Percentiles rank a stretch among this genome's conserved stretches.
Evolutionary conservation across 2,797 vertebrate genomes (phyloP).

Genomic region (Lithobates sylvaticus): DNA sequence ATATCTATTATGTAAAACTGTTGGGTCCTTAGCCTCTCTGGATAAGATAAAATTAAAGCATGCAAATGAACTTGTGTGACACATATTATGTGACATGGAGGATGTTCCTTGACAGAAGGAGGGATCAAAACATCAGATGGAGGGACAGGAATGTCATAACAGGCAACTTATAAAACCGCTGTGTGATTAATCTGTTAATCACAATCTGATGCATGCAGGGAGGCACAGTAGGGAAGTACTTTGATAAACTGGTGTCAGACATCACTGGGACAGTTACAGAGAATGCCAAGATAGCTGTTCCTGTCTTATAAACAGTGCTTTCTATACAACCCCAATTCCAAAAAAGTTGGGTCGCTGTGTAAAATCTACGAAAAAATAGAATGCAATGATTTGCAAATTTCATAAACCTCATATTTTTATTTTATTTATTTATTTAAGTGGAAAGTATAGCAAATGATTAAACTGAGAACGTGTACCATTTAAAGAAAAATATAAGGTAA

Average conservation of each 20-base stretch:
- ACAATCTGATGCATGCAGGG: conserved; percentile 41
- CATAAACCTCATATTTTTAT: too few species aligned
- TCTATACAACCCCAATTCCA: not conserved
- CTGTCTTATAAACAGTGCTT: not conserved
- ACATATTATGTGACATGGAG: conserved; percentile 4
- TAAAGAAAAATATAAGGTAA: too few species aligned
- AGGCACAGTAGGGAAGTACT: not conserved
- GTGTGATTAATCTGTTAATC: conserved; percentile 46
- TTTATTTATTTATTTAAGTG: too few species aligned
- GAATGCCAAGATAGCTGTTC: not conserved
- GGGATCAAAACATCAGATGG: conserved; percentile 25
- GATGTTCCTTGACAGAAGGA: conserved; percentile 13
- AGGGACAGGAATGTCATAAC: conserved; percentile 39
- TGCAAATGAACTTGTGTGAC: not conserved
- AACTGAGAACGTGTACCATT: too few species aligned
- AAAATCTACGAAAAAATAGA: too few species aligned
- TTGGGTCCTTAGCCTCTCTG: not conserved
- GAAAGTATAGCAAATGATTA: too few species aligned
- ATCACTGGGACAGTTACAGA: not conserved
- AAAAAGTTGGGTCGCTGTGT: too few species aligned
- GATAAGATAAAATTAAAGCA: conserved; percentile 2
- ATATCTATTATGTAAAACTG: conserved; percentile 3
- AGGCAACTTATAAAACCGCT: not conserved
- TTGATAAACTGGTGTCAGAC: conserved; percentile 27
- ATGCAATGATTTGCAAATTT: too few species aligned